phyloP scores from a whole-genome alignment of 2,888 invertebrate species.

The Leptinotarsa haldemani region DNA sequence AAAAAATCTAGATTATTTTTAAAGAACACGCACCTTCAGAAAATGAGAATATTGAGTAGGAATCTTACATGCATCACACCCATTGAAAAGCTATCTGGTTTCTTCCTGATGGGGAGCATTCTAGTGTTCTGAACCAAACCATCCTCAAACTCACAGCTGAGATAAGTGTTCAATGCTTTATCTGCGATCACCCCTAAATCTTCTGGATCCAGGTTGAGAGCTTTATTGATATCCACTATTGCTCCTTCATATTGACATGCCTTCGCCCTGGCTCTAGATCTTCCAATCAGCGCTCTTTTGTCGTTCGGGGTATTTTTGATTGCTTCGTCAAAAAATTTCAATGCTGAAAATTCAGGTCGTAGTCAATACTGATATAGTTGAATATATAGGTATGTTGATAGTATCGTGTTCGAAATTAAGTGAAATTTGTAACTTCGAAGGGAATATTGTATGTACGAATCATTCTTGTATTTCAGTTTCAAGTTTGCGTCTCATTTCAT shows the following conservation, averaged over 20 bases:
- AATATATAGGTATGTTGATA: no score
- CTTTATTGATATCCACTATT: constrained; percentile 68
- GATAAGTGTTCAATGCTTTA: constrained; percentile 60
- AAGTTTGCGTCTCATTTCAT: no score
- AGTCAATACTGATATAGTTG: no score
- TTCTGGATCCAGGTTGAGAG: constrained; percentile 59
- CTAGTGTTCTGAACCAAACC: constrained; percentile 60
- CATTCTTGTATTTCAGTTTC: no score
- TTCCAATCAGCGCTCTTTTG: constrained; percentile 69
- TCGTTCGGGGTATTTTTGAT: constrained; percentile 63
- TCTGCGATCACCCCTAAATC: constrained; percentile 59
- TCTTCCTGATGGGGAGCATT: constrained; percentile 56
- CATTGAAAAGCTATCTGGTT: constrained; percentile 63
- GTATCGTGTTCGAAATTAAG: no score
- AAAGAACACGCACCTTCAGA: no score
- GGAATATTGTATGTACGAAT: no score
- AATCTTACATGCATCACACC: constrained; percentile 62
- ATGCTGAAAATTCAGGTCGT: constrained; percentile 47
- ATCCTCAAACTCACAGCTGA: constrained; percentile 63
- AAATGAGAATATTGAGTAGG: no score
- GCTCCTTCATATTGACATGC: constrained; percentile 70
- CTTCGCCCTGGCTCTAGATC: constrained; percentile 69
- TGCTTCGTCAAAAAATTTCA: constrained; percentile 59
- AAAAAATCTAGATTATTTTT: no score
- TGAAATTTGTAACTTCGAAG: no score